Base-by-base conservation (phyloP, 2,113 vertebrate species). In the Sorex fumeus region DNA sequence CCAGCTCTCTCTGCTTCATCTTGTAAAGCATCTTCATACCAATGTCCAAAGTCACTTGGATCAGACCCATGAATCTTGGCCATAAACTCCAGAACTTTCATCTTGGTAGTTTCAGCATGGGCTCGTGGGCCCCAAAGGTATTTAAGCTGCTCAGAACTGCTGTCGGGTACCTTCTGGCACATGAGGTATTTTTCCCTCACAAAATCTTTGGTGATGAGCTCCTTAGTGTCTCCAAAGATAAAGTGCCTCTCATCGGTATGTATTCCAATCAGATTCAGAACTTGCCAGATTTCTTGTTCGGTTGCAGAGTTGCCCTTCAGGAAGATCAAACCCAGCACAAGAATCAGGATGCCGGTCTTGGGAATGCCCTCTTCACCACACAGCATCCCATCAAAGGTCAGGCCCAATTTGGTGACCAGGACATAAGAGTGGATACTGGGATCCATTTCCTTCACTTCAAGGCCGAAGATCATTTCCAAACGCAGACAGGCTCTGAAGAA, bases 321-420 rank as follows among this genome's bases (percentile, higher is more conserved):
- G 53, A 92, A 87, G 64, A 87, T 50, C 40, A 19, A 67, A 19
- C 40, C 15, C 32, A 92, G 67, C 21, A 93, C 12, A 34, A 94
- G 53, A 18, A 95, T 90, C 81, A 96, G 69, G 60, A 94, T 19
- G 36, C 88, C 91, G 0, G 78, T 84, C 82, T 94, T 94, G 28
- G 94, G 94, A 36, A 94, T 3, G 1, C 62, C 50, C 6, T 80
- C 40, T 66, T 91, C 36, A 15, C 66, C 71, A 15, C 5, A 47
- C 19, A 18, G 36, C 77, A 84, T 80, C 15, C 88, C 95, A 84
- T 95, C 77, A 43, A 87, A 95, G 28, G 88, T 94, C 69, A 95
- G 85, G 34, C 78, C 67, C 57, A 90, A 30, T 47, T 87, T 94
- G 40, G 87, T 87, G 87, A 69, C 3, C 40, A 95, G 2, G 30